These are phyloP conservation scores for Micronisus gabar DNA, from an alignment of 2,113 vertebrate species.

Conservation along the genomic window DNA sequence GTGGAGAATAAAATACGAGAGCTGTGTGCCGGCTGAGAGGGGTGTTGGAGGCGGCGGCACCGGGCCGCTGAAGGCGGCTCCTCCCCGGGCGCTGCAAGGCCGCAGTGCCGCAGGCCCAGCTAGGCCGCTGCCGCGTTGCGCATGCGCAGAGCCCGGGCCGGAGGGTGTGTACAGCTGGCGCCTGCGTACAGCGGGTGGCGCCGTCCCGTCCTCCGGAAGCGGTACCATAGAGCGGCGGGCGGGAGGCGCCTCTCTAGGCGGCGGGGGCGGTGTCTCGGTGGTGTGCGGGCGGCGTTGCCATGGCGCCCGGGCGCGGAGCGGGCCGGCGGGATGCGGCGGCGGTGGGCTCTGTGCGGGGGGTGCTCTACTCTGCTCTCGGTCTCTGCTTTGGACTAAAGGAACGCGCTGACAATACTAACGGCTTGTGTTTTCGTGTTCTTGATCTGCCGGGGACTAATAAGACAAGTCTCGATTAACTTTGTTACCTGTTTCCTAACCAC, in stretches of 20 bases:
- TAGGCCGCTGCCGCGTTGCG: neutral
- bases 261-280: no score
- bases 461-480: no score
- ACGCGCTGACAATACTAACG: rapidly evolving
- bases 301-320: no score
- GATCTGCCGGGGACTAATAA: rapidly evolving
- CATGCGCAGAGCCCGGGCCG: neutral
- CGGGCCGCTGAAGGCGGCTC: no score
- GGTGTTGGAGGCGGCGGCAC: neutral
- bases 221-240: neutral
- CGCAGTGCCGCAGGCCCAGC: rapidly evolving
- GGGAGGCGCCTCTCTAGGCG: neutral
- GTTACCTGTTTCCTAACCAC: neutral
- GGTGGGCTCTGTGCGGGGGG: neutral
- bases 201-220: neutral
- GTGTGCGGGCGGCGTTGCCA: no score
- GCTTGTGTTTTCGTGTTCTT: rapidly evolving
- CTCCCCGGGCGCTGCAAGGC: no score
- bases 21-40: no score
- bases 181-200: neutral
- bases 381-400: rapidly evolving
- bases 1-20: neutral
- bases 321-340: neutral
- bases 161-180: neutral
- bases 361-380: neutral